Conservation (phyloP, 64 coral and sea anemone species). For the Astreopora myriophthalma region DNA sequence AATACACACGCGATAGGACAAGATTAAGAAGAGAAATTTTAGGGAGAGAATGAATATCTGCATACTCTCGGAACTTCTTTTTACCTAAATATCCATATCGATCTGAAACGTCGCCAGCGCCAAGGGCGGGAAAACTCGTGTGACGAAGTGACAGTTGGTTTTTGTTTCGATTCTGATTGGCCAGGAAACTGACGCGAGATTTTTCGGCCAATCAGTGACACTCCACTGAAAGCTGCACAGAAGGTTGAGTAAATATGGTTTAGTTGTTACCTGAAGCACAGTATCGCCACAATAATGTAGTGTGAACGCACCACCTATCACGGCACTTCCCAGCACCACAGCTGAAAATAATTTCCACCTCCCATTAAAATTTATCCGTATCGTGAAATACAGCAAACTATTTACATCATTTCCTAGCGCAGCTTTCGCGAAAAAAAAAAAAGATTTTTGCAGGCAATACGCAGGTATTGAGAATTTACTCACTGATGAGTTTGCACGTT, state of each 20-base stretch:
- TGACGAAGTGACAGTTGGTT: background rate
- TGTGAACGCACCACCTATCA: conserved; percentile 34
- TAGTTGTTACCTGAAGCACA: conserved; percentile 11
- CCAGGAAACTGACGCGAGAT: background rate
- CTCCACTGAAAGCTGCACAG: too few relatives aligned
- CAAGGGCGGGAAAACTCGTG: background rate
- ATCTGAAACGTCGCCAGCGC: too few relatives aligned
- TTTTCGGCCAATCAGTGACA: background rate
- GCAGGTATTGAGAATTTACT: background rate
- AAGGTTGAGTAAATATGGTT: background rate
- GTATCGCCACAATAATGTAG: conserved; percentile 14
- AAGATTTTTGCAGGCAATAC: too few relatives aligned
- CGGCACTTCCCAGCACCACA: background rate
- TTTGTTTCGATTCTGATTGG: background rate
- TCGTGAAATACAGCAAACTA: background rate
- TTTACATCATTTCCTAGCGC: background rate
- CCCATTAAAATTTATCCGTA: background rate
- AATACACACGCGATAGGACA: too few relatives aligned
- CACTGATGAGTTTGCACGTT: conserved; percentile 65
- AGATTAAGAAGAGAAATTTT: too few relatives aligned
- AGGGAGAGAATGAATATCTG: too few relatives aligned
- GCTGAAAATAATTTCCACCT: background rate
- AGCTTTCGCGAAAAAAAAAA: background rate
- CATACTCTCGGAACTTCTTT: too few relatives aligned
- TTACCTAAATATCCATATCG: too few relatives aligned